Evolutionary conservation across 1,140 invertebrate genomes (phyloP).

Genomic region (Aphaenogaster rudis): DNA sequence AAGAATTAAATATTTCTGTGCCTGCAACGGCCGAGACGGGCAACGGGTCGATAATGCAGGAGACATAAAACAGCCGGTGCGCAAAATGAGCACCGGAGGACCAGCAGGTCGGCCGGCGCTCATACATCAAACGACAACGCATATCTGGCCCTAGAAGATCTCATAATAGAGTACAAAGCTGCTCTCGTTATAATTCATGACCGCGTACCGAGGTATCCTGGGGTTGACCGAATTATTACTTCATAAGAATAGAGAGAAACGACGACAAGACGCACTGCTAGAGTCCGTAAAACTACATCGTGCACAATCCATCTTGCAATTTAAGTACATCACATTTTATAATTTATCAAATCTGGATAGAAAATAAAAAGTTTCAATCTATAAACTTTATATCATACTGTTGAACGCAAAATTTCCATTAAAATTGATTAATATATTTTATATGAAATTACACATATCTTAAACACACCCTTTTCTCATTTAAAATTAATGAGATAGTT

Average conservation of each 20-base stretch:
- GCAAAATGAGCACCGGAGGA: slow-evolving; percentile 43
- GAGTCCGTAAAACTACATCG: neutral
- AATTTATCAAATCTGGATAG: slow-evolving; percentile 20
- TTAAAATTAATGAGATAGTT: neutral
- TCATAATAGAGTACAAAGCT: slow-evolving; percentile 53
- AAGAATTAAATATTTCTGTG: slow-evolving; percentile 54
- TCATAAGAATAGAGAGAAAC: slow-evolving; percentile 36
- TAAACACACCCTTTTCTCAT: neutral
- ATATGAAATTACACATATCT: neutral
- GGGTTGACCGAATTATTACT: slow-evolving; percentile 45
- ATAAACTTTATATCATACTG: neutral
- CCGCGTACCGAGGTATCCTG: slow-evolving; percentile 3
- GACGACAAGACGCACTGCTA: slow-evolving; percentile 10
- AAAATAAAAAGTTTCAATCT: neutral
- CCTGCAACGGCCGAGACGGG: neutral
- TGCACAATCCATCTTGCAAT: slow-evolving; percentile 15
- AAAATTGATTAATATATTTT: neutral
- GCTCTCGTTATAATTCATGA: slow-evolving; percentile 57
- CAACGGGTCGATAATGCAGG: slow-evolving; percentile 46
- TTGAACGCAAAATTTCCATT: neutral
- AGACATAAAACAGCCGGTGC: slow-evolving; percentile 45
- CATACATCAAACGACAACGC: slow-evolving; percentile 46
- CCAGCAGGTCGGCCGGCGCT: neutral
- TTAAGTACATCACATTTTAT: neutral
- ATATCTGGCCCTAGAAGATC: slow-evolving; percentile 41